phyloP scores from a whole-genome alignment of 2,888 invertebrate species.

The Drosophila birchii region DNA sequence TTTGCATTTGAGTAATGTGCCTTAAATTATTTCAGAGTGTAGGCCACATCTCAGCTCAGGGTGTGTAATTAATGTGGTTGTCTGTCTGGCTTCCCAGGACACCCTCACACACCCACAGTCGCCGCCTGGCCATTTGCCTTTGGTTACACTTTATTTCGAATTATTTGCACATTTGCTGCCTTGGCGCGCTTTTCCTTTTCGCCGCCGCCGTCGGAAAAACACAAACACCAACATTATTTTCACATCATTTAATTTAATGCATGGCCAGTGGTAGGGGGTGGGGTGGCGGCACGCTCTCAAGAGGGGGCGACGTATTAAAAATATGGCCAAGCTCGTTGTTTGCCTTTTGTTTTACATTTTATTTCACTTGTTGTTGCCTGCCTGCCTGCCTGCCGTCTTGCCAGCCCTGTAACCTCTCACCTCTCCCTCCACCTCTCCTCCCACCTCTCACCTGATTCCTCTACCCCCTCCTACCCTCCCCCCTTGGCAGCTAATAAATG shows the following conservation, averaged over 20 bases:
- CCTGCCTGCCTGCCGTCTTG: slow-evolving; percentile 6
- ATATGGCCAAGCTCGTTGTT: slow-evolving; percentile 53
- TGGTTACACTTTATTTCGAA: slow-evolving; percentile 68
- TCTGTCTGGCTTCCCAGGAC: slow-evolving; percentile 42
- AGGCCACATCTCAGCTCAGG: slow-evolving; percentile 25
- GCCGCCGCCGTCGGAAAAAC: slow-evolving; percentile 11
- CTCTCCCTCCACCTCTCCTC: slow-evolving; percentile 1
- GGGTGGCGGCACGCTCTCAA: background rate
- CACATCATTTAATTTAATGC: slow-evolving; percentile 83
- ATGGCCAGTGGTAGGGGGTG: slow-evolving; percentile 25
- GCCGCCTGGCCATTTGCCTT: slow-evolving; percentile 49
- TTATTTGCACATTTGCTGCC: slow-evolving; percentile 72
- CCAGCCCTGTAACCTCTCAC: slow-evolving; percentile 5
- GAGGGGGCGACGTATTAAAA: slow-evolving; percentile 35
- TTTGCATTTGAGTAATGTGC: slow-evolving; percentile 71
- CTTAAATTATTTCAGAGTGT: slow-evolving; percentile 62
- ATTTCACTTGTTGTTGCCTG: slow-evolving; percentile 67
- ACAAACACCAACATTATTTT: slow-evolving; percentile 77
- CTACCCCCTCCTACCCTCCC: background rate
- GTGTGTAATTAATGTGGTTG: slow-evolving; percentile 68
- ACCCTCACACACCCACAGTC: background rate
- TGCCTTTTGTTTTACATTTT: slow-evolving; percentile 62
- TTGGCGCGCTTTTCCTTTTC: slow-evolving; percentile 37
- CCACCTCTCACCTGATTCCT: background rate
- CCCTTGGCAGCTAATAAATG: slow-evolving; percentile 68